Percentiles rank a stretch among this genome's conserved stretches.
Conservation (phyloP, 2,113 vertebrate genomes). For the Ellobius talpinus region DNA sequence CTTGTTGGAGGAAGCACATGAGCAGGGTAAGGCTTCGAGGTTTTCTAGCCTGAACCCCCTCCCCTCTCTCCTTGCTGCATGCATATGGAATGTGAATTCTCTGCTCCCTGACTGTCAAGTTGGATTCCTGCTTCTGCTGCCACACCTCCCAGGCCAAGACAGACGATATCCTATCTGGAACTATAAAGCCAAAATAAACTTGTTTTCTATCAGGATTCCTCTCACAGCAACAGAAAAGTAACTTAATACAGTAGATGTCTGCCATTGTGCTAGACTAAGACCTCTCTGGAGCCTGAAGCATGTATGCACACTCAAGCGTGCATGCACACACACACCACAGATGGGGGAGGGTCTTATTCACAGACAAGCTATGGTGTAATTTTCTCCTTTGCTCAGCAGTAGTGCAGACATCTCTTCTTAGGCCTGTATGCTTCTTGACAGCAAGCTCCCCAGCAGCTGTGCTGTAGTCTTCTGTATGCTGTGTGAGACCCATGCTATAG, state of each 20-base stretch:
- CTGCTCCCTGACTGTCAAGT: not conserved
- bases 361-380: slow-evolving; percentile 33
- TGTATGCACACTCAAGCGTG: not conserved
- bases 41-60: not conserved
- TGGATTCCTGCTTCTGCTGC: not conserved
- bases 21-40: no score
- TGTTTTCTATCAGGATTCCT: not conserved
- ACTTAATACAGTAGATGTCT: not conserved
- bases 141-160: not conserved
- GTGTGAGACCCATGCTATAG: slow-evolving; percentile 38
- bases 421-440: not conserved
- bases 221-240: not conserved
- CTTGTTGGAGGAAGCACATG: not conserved
- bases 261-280: not conserved
- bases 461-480: not conserved
- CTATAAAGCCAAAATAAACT: not conserved
- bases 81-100: not conserved
- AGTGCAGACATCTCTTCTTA: slow-evolving; percentile 39
- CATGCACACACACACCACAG: not conserved
- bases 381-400: slow-evolving; percentile 36
- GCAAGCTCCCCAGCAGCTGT: slow-evolving; percentile 25
- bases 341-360: not conserved
- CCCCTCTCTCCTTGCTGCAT: not conserved
- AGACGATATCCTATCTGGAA: not conserved
- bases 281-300: not conserved